Evolutionary conservation across 2,113 vertebrate species (phyloP).

Genomic region (Takifugu flavidus): DNA sequence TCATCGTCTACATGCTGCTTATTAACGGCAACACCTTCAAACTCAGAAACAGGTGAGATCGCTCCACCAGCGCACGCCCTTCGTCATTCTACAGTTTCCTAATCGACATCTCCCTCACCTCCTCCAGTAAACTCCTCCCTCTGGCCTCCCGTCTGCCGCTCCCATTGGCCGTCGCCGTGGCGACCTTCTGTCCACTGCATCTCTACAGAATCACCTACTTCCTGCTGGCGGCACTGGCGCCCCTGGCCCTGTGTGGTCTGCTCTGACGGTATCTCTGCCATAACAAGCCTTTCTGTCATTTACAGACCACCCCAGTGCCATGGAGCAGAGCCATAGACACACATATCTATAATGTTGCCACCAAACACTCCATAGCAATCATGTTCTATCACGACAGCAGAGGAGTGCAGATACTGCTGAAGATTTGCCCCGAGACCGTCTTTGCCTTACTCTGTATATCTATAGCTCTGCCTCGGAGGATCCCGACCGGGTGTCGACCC

Average conservation of each 20-base stretch:
- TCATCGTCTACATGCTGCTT: slow-evolving; percentile 79
- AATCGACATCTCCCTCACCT: neutral
- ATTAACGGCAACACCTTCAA: slow-evolving; percentile 81
- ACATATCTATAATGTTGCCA: slow-evolving; percentile 38
- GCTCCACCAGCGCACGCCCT: neutral
- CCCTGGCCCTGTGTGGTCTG: slow-evolving; percentile 81
- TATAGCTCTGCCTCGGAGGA: slow-evolving; percentile 52
- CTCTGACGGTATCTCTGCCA: slow-evolving; percentile 68
- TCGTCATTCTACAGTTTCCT: no score
- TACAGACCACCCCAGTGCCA: slow-evolving; percentile 5
- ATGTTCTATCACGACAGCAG: neutral
- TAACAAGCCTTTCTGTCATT: slow-evolving; percentile 14
- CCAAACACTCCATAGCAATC: slow-evolving; percentile 36
- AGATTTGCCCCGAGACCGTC: slow-evolving; percentile 47
- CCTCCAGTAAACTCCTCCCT: slow-evolving; percentile 83
- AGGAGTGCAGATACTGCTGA: slow-evolving; percentile 31
- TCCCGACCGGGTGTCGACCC: slow-evolving; percentile 29
- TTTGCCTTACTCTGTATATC: slow-evolving; percentile 65
- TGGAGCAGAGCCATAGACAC: slow-evolving; percentile 60
- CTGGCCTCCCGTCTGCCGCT: slow-evolving; percentile 77
- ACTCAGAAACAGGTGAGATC: slow-evolving; percentile 79
- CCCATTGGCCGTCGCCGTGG: slow-evolving; percentile 80
- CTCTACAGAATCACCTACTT: slow-evolving; percentile 88
- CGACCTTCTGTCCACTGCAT: slow-evolving; percentile 85
- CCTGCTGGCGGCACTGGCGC: slow-evolving; percentile 75